Evolutionary conservation across 2,797 vertebrate species (phyloP).

Genomic region (Meriones psammophilus): DNA sequence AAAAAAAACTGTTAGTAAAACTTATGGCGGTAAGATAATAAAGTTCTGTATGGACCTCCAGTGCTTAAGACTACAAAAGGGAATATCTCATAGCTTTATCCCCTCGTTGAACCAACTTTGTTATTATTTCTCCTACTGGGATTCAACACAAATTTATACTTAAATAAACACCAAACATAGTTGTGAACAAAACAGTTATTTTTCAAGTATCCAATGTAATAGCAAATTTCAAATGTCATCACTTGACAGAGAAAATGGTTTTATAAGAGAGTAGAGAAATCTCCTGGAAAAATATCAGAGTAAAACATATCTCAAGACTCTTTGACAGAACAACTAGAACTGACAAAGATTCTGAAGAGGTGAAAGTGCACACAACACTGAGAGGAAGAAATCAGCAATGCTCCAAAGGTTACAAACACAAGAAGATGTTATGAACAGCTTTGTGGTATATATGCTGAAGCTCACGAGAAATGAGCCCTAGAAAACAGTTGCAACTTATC

Average conservation of each 20-base stretch:
- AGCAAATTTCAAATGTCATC: constrained; percentile 60
- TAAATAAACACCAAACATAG: constrained; percentile 3
- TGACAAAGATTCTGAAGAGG: constrained; percentile 61
- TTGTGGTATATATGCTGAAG: not conserved
- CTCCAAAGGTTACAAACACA: constrained; percentile 53
- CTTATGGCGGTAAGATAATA: constrained; percentile 37
- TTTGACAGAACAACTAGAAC: constrained; percentile 62
- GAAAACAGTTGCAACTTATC: not conserved
- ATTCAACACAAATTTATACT: constrained; percentile 37
- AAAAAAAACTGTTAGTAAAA: constrained; percentile 55
- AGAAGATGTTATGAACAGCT: constrained; percentile 30
- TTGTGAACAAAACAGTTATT: constrained; percentile 36
- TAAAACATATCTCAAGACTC: constrained; percentile 39
- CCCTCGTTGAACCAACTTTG: constrained; percentile 10
- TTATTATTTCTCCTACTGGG: constrained; percentile 64
- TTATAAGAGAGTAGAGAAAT: constrained; percentile 47
- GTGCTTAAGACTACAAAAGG: constrained; percentile 14
- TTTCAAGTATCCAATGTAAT: constrained; percentile 55
- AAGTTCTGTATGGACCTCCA: not conserved
- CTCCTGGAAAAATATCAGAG: constrained; percentile 35
- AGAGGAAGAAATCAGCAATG: constrained; percentile 3
- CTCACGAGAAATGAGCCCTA: constrained; percentile 16
- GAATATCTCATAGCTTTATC: constrained; percentile 58
- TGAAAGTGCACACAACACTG: constrained; percentile 43
- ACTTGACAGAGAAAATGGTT: constrained; percentile 58